These are phyloP conservation scores for Pelobates cultripes DNA, from an alignment of 2,797 vertebrate genomes.

Conservation along the genomic window DNA sequence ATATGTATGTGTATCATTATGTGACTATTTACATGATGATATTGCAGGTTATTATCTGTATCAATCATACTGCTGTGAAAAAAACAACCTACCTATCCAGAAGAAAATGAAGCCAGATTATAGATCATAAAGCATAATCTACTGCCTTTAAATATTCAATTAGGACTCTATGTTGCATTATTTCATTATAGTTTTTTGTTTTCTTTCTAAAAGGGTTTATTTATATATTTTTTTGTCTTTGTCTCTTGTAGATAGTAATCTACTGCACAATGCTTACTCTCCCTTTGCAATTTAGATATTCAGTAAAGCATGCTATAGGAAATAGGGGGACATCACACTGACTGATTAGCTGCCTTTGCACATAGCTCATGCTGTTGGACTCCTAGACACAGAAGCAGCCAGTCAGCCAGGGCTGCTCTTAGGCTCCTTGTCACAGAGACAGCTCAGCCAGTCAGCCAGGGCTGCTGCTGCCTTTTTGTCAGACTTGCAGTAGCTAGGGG, in stretches of 20 bases:
- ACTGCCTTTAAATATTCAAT: neutral
- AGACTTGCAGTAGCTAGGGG: constrained; percentile 39
- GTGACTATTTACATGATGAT: neutral
- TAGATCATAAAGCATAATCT: neutral
- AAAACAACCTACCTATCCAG: neutral
- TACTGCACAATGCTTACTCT: constrained; percentile 10
- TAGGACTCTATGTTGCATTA: neutral
- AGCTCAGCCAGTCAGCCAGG: constrained; percentile 34
- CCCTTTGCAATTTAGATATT: constrained; percentile 48
- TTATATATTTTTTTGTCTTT: neutral
- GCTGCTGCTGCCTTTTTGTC: constrained; percentile 32
- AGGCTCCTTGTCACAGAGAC: constrained; percentile 40
- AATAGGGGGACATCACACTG: constrained; percentile 41
- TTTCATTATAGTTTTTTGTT: neutral
- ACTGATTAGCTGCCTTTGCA: constrained; percentile 53
- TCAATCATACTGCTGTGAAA: neutral
- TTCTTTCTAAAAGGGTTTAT: neutral
- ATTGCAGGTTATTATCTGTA: neutral
- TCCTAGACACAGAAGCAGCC: constrained; percentile 37
- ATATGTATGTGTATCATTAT: neutral
- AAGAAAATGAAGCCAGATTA: neutral
- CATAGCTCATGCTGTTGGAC: constrained; percentile 44
- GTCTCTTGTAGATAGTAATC: constrained; percentile 34
- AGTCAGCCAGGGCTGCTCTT: constrained; percentile 31
- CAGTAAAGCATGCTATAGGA: constrained; percentile 50